A percentile compares a stretch with the other conserved stretches of the same genome.
These are phyloP conservation scores for Holacanthus passer DNA, from an alignment of 2,113 vertebrate species.

Conservation along the genomic window DNA sequence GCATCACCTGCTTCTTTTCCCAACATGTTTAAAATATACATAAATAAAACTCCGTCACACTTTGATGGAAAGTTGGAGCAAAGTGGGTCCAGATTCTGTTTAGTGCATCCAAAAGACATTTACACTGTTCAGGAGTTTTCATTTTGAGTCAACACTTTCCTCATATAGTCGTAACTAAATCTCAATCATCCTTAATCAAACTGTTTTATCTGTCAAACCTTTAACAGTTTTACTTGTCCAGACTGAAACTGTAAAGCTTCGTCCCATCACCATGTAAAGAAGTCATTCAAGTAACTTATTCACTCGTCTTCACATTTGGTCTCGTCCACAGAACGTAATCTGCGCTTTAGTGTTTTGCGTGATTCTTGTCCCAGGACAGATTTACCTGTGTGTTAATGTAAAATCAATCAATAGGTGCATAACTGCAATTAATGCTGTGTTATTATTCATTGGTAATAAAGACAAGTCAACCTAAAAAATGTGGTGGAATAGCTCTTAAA, in stretches of 20 bases:
- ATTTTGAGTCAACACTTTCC: not conserved
- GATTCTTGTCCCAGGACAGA: not conserved
- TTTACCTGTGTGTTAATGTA: not conserved
- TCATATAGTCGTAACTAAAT: not conserved
- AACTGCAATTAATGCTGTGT: not conserved
- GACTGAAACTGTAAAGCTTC: not conserved
- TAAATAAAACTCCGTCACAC: not conserved
- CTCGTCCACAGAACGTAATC: not conserved
- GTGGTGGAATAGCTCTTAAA: not conserved
- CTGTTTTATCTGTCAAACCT: not conserved
- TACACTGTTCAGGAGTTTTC: not conserved
- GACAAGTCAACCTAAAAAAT: not conserved
- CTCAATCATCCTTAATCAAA: not conserved
- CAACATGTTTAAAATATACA: not conserved
- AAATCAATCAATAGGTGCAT: not conserved
- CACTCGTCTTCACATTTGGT: not conserved
- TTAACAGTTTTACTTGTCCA: not conserved
- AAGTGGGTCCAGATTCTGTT: not conserved
- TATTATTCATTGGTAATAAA: not conserved
- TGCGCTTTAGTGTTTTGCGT: not conserved
- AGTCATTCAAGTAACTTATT: not conserved
- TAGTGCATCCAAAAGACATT: not conserved
- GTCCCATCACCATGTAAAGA: not conserved
- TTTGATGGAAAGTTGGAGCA: not conserved
- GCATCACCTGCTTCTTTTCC: not conserved